Evolutionary conservation across 1,140 invertebrate species (phyloP).

Genomic region (Pristionchus pacificus): DNA sequence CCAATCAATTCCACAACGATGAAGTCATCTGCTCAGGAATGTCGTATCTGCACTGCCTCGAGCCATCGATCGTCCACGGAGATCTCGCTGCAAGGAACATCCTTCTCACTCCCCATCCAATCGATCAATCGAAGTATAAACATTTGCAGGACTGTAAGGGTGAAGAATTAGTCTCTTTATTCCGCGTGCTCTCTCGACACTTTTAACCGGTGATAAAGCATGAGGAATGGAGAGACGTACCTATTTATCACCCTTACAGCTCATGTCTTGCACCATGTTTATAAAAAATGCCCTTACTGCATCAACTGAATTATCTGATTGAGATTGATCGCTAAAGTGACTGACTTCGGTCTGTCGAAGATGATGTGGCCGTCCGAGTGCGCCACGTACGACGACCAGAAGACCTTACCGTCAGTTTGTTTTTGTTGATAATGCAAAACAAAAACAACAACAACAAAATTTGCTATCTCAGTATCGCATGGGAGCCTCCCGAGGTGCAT

Average conservation of each 20-base stretch:
- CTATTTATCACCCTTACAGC: too few species aligned
- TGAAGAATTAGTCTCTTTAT: too few species aligned
- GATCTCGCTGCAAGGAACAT: slow-evolving; percentile 18
- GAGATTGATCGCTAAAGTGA: slow-evolving; percentile 12
- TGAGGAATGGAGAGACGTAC: too few species aligned
- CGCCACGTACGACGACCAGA: slow-evolving; percentile 4
- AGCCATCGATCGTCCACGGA: slow-evolving; percentile 17
- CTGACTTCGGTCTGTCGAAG: slow-evolving; percentile 20
- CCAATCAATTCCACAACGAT: too few species aligned
- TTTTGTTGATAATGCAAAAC: background rate
- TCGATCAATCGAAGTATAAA: background rate
- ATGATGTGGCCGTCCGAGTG: background rate
- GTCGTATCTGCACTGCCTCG: slow-evolving; percentile 12
- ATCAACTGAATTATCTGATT: too few species aligned
- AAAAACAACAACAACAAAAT: background rate
- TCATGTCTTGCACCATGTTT: too few species aligned
- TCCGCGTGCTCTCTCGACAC: too few species aligned
- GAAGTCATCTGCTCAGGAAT: slow-evolving; percentile 2
- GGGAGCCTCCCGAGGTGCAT: slow-evolving; percentile 12
- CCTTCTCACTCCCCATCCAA: slow-evolving; percentile 9
- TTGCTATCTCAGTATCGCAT: slow-evolving; percentile 4
- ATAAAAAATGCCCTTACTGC: too few species aligned
- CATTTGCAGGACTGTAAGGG: too few species aligned
- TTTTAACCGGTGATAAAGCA: too few species aligned
- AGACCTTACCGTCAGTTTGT: slow-evolving; percentile 10